A percentile compares a stretch with the other conserved stretches of the same genome.
These are phyloP conservation scores for Cryptomyrus ogoouensis DNA, from an alignment of 2,113 vertebrate species.

Conservation along the genomic window DNA sequence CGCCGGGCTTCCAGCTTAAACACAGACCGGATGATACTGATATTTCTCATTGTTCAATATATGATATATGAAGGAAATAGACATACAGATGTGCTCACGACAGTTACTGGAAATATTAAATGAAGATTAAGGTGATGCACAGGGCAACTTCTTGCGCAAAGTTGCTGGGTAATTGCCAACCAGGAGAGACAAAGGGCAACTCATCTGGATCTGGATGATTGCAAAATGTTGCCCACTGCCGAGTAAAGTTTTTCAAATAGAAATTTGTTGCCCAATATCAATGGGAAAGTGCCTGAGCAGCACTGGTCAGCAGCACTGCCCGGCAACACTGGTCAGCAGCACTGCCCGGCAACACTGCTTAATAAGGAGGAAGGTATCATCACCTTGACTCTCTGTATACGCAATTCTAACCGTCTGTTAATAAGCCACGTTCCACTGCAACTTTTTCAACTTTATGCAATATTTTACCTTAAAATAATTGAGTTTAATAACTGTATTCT, in stretches of 20 bases:
- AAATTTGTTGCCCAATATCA: not conserved
- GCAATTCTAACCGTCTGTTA: not conserved
- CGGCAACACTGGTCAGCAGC: not conserved
- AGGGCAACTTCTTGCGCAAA: not conserved
- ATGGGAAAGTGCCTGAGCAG: not conserved
- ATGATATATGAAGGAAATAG: not conserved
- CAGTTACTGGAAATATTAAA: not conserved
- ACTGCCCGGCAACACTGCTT: not conserved
- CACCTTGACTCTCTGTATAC: not conserved
- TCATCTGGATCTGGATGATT: not conserved
- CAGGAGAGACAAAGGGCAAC: not conserved
- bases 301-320: not conserved
- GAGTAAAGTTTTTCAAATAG: not conserved
- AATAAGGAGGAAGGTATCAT: not conserved
- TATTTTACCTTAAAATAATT: not conserved
- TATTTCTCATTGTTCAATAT: not conserved
- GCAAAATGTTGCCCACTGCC: not conserved
- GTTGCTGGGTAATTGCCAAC: not conserved
- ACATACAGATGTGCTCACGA: not conserved
- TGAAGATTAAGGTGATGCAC: not conserved
- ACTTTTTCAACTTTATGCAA: not conserved
- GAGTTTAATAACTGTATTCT: not conserved
- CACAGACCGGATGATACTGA: not conserved
- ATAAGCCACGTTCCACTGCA: not conserved
- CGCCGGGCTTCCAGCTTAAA: not conserved